Evolutionary conservation across 2,888 invertebrate species (phyloP), one percentile per base, ranked within the genome.

Genomic region (Ectemnius cavifrons): DNA sequence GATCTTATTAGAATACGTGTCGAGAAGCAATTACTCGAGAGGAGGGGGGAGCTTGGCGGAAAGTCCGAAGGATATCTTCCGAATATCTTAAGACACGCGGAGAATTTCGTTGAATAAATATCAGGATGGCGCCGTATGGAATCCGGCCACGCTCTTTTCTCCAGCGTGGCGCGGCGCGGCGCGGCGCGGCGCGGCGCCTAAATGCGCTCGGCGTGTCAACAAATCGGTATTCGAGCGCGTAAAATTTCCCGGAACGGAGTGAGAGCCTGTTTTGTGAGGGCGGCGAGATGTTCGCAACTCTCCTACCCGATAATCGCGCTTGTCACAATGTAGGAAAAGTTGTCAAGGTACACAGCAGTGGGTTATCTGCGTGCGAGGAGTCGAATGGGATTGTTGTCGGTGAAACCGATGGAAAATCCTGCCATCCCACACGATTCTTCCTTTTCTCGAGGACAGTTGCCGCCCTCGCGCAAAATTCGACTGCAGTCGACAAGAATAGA

Each of bases 81-180:
- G 72, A 64, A 68, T 37, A 52, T 71, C 73, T 78, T 73, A 64
- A 79, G 52, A 23, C 23, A 23, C 62, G 63, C 57, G 71, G 67
- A 37, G 79, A 79, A 77, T 81, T 76, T 77, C 73, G 69, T 60
- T 72, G 72, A 78, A 78, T 77, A 83, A 78, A 71, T 75, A 65
- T 72, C 63, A 73, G 72, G 73, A 71, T 77, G 79, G 78, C 76
- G 84, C 64, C 83, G 73, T 78, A 77, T 80, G 66, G 77, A 77
- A 75, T 77, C 75, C 71, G 70, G 69, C 60, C 75, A 76, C 67
- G 8, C 8, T 37, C 28, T 37, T 11, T 37, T 37, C 37, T 63
- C 63, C 73, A 69, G 20, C 20, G 20, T 20, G 20, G 20, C 20
- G 20, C 2, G 20, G 20, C 20, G 20, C 2, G 23, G 23, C 23